These are phyloP conservation scores for Manis crassicaudata DNA, from an alignment of 2,797 vertebrate genomes.

Conservation along the genomic window DNA sequence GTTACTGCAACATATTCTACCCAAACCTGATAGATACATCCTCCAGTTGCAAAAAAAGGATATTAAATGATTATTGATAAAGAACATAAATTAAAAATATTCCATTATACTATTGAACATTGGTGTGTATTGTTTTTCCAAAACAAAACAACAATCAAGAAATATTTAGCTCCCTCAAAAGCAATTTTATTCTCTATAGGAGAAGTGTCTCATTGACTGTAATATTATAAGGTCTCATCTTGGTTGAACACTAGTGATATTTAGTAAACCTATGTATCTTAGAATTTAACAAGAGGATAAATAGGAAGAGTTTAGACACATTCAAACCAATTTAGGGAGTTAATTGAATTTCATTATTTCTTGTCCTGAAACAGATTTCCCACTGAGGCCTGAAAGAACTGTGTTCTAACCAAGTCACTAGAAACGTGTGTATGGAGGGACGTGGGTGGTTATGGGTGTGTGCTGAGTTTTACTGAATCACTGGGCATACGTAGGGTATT, in stretches of 20 bases:
- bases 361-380: constrained; percentile 49
- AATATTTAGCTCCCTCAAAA: not conserved
- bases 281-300: constrained; percentile 41
- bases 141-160: constrained; percentile 30
- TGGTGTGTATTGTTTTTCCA: not conserved
- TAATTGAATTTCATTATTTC: constrained; percentile 57
- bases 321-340: constrained; percentile 26
- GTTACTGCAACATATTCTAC: not conserved
- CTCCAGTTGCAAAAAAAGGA: not conserved
- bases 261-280: constrained; percentile 21
- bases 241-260: not conserved
- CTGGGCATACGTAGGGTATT: not conserved
- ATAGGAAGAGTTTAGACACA: constrained; percentile 35
- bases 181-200: not conserved
- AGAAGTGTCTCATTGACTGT: not conserved
- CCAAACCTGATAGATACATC: not conserved
- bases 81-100: constrained; percentile 10
- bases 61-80: constrained; percentile 3
- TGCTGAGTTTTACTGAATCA: constrained; percentile 26
- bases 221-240: not conserved
- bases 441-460: not conserved
- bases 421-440: not conserved
- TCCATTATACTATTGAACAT: not conserved
- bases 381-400: constrained; percentile 33
- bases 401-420: constrained; percentile 51